Conservation (phyloP, 2,113 vertebrate species). For the Callithrix jacchus region DNA sequence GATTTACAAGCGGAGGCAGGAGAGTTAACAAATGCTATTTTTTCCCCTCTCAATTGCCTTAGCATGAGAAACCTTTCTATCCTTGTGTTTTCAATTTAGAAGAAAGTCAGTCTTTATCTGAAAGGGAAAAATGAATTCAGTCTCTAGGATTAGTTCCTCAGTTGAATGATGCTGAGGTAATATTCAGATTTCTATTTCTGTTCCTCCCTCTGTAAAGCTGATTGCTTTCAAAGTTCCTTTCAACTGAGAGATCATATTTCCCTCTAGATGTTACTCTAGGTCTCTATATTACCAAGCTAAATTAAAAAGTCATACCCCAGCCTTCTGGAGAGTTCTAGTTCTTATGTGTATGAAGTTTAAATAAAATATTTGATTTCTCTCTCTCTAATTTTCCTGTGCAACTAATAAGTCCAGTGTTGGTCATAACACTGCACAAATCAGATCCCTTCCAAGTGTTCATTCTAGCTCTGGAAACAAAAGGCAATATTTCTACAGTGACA, state of each 20-base stretch:
- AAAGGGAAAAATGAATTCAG: neutral
- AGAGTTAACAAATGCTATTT: neutral
- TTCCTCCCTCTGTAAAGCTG: neutral
- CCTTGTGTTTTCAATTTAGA: neutral
- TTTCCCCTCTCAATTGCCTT: neutral
- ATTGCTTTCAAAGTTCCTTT: neutral
- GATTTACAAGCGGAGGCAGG: neutral
- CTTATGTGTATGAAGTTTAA: neutral
- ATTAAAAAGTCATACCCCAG: slow-evolving; percentile 36
- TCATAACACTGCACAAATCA: neutral
- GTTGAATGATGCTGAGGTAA: neutral
- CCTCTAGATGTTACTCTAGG: neutral
- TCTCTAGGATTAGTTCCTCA: neutral
- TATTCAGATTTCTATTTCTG: neutral
- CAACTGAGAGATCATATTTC: neutral
- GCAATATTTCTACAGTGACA: neutral
- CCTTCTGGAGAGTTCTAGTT: neutral
- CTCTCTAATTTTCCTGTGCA: neutral
- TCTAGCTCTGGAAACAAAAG: neutral
- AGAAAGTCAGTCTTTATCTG: neutral
- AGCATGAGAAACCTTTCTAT: neutral
- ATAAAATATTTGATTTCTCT: slow-evolving; percentile 37
- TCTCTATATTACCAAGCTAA: slow-evolving; percentile 14
- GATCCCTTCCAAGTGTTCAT: neutral
- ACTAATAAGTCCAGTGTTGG: neutral